These are phyloP conservation scores for Ophiothrix spiculata DNA, from an alignment of 35 echinoderm and acorn worm genomes.

Conservation along the genomic window DNA sequence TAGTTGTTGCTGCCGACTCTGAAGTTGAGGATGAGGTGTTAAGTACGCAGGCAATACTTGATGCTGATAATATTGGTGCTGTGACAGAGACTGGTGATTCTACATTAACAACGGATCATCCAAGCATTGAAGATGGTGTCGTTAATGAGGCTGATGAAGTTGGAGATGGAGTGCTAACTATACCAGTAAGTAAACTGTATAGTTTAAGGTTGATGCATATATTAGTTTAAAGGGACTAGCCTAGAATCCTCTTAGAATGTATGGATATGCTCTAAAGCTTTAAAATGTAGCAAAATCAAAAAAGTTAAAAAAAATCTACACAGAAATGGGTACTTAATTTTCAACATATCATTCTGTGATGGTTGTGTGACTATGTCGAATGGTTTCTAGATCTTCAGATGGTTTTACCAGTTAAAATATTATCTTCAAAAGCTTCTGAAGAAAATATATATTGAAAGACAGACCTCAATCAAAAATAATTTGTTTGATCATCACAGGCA, in stretches of 20 bases:
- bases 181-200: background rate
- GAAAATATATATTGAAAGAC: too few relatives aligned
- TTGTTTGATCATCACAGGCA: too few relatives aligned
- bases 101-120: background rate
- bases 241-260: background rate
- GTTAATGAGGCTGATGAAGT: background rate
- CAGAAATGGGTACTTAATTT: background rate
- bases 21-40: background rate
- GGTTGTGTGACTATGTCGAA: background rate
- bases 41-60: background rate
- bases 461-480: too few relatives aligned
- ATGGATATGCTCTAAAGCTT: background rate
- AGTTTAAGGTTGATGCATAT: background rate
- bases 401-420: too few relatives aligned
- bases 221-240: background rate
- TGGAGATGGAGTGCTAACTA: background rate
- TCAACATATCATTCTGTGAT: background rate
- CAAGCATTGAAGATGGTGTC: background rate
- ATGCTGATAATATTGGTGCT: background rate
- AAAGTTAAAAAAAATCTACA: background rate
- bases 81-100: background rate
- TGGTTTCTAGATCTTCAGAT: too few relatives aligned
- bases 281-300: background rate
- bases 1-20: too few relatives aligned
- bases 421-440: too few relatives aligned